These are phyloP conservation scores for Apodemia mormo DNA, from an alignment of 2,888 invertebrate species.

Conservation along the genomic window DNA sequence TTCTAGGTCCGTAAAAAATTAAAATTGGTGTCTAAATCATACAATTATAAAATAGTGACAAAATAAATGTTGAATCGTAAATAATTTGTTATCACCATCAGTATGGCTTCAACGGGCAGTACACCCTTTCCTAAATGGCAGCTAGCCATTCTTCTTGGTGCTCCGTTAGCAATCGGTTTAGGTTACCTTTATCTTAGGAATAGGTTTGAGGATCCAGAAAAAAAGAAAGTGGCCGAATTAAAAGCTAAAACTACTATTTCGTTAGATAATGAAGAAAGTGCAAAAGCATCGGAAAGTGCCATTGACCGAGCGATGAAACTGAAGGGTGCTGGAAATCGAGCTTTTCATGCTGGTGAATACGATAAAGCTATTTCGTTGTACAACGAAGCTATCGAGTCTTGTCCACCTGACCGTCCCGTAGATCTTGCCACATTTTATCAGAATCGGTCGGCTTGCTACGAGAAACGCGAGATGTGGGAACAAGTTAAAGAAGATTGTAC, in stretches of 20 bases:
- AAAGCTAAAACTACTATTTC: constrained; percentile 83
- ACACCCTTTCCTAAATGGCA: constrained; percentile 91
- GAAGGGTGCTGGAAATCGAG: constrained; percentile 94
- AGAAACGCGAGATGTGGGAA: constrained; percentile 92
- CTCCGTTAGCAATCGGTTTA: constrained; percentile 91
- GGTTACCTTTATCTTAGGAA: constrained; percentile 89
- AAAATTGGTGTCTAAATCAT: constrained; percentile 57
- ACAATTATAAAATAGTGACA: constrained; percentile 46
- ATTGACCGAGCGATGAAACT: constrained; percentile 88
- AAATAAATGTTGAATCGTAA: constrained; percentile 68
- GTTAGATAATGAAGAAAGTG: constrained; percentile 80
- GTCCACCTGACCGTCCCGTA: constrained; percentile 86
- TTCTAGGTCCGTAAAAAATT: constrained; percentile 57
- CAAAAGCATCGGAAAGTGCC: constrained; percentile 78
- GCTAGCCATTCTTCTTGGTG: constrained; percentile 90
- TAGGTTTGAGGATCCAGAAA: constrained; percentile 77
- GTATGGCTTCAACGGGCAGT: constrained; percentile 78
- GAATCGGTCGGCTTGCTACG: constrained; percentile 97
- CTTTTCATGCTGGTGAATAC: constrained; percentile 92
- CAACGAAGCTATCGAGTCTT: constrained; percentile 95
- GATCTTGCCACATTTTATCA: constrained; percentile 96
- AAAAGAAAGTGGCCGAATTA: constrained; percentile 75
- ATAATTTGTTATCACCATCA: constrained; percentile 45
- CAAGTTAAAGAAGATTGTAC: constrained; percentile 94
- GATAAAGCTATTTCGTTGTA: constrained; percentile 95